Evolutionary conservation across 2,888 invertebrate genomes (phyloP), one percentile per base, ranked within the genome.

Genomic region (Heliconius hortense): DNA sequence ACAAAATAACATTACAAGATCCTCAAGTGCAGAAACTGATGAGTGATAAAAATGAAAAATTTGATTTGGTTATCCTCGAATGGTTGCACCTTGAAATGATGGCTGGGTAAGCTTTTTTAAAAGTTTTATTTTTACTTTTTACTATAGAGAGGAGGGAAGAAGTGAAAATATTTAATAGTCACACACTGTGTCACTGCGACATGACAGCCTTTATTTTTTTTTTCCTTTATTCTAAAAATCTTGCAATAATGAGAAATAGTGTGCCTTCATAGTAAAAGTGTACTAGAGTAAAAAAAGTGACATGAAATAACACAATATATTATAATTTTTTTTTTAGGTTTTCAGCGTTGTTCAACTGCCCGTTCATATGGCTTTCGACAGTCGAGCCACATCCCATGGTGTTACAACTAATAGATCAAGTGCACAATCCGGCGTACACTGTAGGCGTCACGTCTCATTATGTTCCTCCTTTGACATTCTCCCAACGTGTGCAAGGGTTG

Each of bases 351-450:
- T 82, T 77, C 63, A 73, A 79, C 15, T 81, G 82, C 24, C 82
- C 82, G 11, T 79, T 78, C 21, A 79, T 82, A 31, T 82, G 81
- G 81, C 70, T 81, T 8, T 80, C 80, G 11, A 74, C 82, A 10
- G 24, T 77, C 11, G 81, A 82, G 35, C 79, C 80, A 1, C 87
- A 89, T 69, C 86, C 85, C 79, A 80, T 84, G 81, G 79, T 88
- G 0, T 67, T 88, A 26, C 73, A 81, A 10, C 75, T 89, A 28
- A 80, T 91, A 1, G 91, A 90, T 21, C 87, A 86, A 63, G 59
- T 76, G 1, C 78, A 86, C 0, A 89, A 88, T 76, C 90, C 92
- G 2, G 84, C 89, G 0, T 89, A 89, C 70, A 82, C 82, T 1
- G 76, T 83, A 1, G 84, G 87, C 53, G 68, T 79, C 0, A 68